Conservation (phyloP, 2,113 vertebrate species). For the Corythornis madagascariensis region DNA sequence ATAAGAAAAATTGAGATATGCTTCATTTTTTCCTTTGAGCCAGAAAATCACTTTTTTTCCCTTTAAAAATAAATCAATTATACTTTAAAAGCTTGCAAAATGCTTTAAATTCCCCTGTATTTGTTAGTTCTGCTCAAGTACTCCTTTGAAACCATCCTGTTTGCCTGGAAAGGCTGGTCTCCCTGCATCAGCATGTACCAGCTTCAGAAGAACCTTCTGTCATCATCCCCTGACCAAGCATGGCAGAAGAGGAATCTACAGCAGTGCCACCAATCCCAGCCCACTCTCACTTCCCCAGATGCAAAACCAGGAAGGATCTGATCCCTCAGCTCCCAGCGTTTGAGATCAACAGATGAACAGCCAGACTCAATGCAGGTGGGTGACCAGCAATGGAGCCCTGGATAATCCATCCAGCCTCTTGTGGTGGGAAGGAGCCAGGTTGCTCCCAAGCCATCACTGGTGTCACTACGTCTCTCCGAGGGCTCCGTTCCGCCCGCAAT, state of each 20-base stretch:
- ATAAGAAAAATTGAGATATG: neutral
- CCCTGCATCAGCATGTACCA: neutral
- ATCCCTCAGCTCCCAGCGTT: neutral
- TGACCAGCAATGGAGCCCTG: neutral
- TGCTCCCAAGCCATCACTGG: constrained; percentile 58
- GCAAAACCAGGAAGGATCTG: neutral
- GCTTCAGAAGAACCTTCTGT: neutral
- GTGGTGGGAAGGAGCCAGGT: constrained; percentile 50
- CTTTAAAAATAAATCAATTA: neutral
- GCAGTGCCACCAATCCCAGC: neutral
- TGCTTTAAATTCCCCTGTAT: neutral
- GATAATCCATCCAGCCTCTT: constrained; percentile 46
- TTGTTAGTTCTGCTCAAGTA: neutral
- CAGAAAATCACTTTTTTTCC: neutral
- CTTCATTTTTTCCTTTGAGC: neutral
- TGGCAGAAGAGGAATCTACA: accelerated
- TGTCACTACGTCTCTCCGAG: constrained; percentile 53
- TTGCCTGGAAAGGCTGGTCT: neutral
- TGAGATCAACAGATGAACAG: neutral
- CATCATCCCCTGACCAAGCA: neutral
- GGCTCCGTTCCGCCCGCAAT: constrained; percentile 62
- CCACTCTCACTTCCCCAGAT: accelerated
- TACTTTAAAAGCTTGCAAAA: neutral
- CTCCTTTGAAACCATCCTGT: neutral
- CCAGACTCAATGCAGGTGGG: neutral